phyloP scores from a whole-genome alignment of 2,888 invertebrate genomes.

The Agonopterix subpropinquella region DNA sequence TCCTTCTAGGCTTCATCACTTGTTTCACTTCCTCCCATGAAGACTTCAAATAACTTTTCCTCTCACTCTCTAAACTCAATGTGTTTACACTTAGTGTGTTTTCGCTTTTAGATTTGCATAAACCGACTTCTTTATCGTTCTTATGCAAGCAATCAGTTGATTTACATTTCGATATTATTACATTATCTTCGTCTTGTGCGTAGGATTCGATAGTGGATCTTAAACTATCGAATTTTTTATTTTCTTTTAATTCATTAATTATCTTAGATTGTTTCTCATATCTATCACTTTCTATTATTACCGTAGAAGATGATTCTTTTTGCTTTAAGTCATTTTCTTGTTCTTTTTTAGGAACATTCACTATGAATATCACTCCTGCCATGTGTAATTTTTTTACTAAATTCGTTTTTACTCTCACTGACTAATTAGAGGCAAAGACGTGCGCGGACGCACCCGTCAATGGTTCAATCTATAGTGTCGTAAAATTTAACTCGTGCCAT shows the following conservation, averaged over 20 bases:
- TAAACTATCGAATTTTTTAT: constrained; percentile 18
- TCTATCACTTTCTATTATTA: constrained; percentile 27
- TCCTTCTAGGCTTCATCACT: constrained; percentile 28
- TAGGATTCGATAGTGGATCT: constrained; percentile 16
- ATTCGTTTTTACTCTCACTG: not conserved
- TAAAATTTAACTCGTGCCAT: not conserved
- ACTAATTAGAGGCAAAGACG: not conserved
- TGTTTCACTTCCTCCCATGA: constrained; percentile 46
- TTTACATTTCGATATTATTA: constrained; percentile 27
- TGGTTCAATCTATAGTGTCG: constrained; percentile 1
- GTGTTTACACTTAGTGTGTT: constrained; percentile 20
- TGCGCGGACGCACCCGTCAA: not conserved
- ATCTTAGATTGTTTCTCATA: constrained; percentile 25
- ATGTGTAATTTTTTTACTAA: constrained; percentile 26
- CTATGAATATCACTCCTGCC: constrained; percentile 76
- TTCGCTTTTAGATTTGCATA: constrained; percentile 37
- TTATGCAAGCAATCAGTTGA: constrained; percentile 32
- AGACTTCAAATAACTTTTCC: constrained; percentile 22
- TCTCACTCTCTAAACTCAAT: constrained; percentile 9
- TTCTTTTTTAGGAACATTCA: constrained; percentile 72
- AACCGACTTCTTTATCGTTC: constrained; percentile 16
- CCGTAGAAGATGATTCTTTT: constrained; percentile 18
- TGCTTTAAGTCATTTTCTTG: constrained; percentile 52
- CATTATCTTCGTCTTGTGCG: constrained; percentile 18
- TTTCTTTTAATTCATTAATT: constrained; percentile 29